These are phyloP conservation scores for Caenorhabditis parvicauda DNA, from an alignment of 2,888 invertebrate genomes.

Conservation along the genomic window DNA sequence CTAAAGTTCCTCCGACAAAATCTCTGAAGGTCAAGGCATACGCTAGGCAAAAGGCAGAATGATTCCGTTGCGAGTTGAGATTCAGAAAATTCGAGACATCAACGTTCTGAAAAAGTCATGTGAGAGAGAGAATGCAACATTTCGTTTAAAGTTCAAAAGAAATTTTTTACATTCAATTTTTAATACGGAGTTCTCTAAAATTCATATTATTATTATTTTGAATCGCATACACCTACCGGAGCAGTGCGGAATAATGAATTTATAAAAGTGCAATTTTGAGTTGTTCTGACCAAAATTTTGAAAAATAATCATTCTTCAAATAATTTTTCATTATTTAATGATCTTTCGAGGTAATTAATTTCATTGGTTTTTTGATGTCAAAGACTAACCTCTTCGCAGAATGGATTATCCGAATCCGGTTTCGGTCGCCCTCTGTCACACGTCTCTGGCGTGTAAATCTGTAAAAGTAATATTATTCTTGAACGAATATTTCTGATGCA, in stretches of 20 bases:
- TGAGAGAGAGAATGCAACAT: slow-evolving; percentile 10
- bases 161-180: no score
- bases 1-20: slow-evolving; percentile 95
- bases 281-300: not conserved
- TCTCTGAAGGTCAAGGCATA: slow-evolving; percentile 95
- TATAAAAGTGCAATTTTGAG: slow-evolving; percentile 1
- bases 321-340: no score
- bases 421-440: slow-evolving; percentile 68
- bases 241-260: no score
- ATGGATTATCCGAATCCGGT: slow-evolving; percentile 66
- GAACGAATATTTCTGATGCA: not conserved
- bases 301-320: not conserved
- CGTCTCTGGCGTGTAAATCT: slow-evolving; percentile 87
- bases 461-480: slow-evolving; percentile 7
- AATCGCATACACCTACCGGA: no score
- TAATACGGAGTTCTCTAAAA: no score
- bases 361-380: no score
- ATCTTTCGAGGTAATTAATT: no score
- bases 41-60: slow-evolving; percentile 97
- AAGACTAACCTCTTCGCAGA: slow-evolving; percentile 56
- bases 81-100: slow-evolving; percentile 98
- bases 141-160: no score
- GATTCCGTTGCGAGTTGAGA: slow-evolving; percentile 91
- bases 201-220: no score
- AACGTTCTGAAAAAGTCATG: slow-evolving; percentile 90